phyloP scores from a whole-genome alignment of 1,140 invertebrate species.

The Lepidurus packardi region DNA sequence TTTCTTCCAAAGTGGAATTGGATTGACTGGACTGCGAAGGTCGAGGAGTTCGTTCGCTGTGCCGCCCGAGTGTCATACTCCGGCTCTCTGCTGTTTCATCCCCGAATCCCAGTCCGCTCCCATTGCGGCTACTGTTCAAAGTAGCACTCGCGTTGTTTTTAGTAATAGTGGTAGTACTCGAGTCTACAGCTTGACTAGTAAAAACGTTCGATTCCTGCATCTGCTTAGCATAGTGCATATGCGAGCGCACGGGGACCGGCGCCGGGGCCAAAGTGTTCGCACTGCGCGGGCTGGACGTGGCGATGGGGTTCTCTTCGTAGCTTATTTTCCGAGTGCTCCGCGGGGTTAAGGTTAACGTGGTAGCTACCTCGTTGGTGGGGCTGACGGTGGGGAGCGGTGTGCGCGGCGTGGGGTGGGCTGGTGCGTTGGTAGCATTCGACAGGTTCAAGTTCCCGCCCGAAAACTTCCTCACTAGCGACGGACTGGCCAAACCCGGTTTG shows the following conservation, averaged over 20 bases:
- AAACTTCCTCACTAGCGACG: slow-evolving; percentile 57
- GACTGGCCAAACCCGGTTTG: slow-evolving; percentile 55
- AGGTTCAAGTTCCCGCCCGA: slow-evolving; percentile 31
- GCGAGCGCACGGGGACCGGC: background rate
- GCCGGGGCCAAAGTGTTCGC: background rate
- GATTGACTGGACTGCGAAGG: slow-evolving; percentile 23
- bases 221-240: background rate
- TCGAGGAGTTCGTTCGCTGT: background rate
- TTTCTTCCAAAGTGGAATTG: slow-evolving; percentile 32
- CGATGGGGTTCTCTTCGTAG: slow-evolving; percentile 20
- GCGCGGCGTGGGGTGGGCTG: background rate
- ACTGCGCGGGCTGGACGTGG: slow-evolving; percentile 31
- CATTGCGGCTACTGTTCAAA: background rate
- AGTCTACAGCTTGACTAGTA: slow-evolving; percentile 21
- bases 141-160: background rate
- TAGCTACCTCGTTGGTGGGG: slow-evolving; percentile 22
- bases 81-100: background rate
- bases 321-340: slow-evolving; percentile 30
- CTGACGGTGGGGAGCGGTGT: slow-evolving; percentile 26
- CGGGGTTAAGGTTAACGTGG: slow-evolving; percentile 20
- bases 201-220: background rate
- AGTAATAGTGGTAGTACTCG: slow-evolving; percentile 4
- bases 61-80: background rate
- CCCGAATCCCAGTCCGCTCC: background rate
- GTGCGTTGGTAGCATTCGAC: background rate